Percentiles rank a stretch among this genome's conserved stretches.
Conservation (phyloP, 2,888 invertebrate species). For the Aphelenchoides bicaudatus region DNA sequence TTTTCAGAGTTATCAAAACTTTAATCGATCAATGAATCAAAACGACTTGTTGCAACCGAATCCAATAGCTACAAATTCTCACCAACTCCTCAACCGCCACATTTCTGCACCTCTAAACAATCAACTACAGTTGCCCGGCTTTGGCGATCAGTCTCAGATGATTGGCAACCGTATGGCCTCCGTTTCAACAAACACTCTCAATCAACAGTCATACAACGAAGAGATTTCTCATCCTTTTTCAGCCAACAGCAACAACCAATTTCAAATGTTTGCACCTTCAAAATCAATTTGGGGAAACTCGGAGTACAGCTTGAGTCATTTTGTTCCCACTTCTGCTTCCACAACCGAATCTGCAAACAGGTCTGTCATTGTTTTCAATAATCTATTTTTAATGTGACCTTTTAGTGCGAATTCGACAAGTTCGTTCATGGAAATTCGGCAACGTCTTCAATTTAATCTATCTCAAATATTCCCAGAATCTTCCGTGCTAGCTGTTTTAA, state of each 20-base stretch:
- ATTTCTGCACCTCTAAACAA: constrained; percentile 28
- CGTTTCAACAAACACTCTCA: not conserved
- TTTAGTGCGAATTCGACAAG: constrained; percentile 3
- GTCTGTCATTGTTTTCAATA: not conserved
- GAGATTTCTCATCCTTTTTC: too few species aligned
- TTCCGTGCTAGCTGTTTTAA: constrained; percentile 83
- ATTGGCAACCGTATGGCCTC: not conserved
- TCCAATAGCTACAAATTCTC: too few species aligned
- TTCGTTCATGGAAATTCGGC: constrained; percentile 7
- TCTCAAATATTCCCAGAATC: constrained; percentile 86
- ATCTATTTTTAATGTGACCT: constrained; percentile 4
- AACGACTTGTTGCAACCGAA: constrained; percentile 11
- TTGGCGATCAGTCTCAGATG: constrained; percentile 4
- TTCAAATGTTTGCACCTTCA: constrained; percentile 50
- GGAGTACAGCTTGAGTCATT: too few species aligned
- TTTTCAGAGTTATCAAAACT: too few species aligned
- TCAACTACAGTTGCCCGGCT: not conserved
- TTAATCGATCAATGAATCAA: too few species aligned
- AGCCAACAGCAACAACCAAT: too few species aligned
- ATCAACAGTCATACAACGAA: not conserved
- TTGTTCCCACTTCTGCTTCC: too few species aligned
- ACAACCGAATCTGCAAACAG: constrained; percentile 20
- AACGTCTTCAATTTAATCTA: constrained; percentile 73
- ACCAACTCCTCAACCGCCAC: constrained; percentile 15
- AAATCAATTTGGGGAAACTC: constrained; percentile 50